Percentiles rank a stretch among this genome's conserved stretches.
Evolutionary conservation across 1,140 invertebrate species (phyloP).

Genomic region (Apis florea): DNA sequence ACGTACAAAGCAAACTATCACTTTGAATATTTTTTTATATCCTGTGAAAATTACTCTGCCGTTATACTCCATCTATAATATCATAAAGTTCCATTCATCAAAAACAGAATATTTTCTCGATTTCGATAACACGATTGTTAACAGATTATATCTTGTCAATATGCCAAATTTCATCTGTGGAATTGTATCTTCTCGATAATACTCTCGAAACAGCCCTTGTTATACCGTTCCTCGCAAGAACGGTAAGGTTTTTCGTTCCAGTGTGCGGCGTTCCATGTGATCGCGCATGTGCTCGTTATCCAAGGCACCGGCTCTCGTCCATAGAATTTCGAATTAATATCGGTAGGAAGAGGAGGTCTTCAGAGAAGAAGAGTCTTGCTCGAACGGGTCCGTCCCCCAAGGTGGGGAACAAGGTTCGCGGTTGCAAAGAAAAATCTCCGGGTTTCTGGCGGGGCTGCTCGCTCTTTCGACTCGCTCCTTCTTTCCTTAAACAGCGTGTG

Average conservation of each 20-base stretch:
- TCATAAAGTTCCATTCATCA: too few relatives aligned
- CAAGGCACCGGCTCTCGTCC: constrained; percentile 19
- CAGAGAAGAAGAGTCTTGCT: neutral
- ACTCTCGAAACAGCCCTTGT: too few relatives aligned
- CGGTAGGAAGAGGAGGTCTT: neutral
- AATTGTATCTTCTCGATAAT: too few relatives aligned
- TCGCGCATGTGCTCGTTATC: constrained; percentile 27
- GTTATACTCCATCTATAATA: too few relatives aligned
- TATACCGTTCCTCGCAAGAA: neutral
- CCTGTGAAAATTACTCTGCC: too few relatives aligned
- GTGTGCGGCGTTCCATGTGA: constrained; percentile 18
- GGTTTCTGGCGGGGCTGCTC: constrained; percentile 28
- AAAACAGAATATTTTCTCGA: too few relatives aligned
- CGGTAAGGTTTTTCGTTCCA: neutral
- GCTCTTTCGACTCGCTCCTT: neutral
- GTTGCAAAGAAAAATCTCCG: constrained; percentile 32
- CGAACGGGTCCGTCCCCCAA: neutral
- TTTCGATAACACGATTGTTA: too few relatives aligned
- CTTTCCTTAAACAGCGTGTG: constrained; percentile 51
- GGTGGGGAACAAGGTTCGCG: constrained; percentile 14
- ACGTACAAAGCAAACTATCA: too few relatives aligned
- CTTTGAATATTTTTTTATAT: too few relatives aligned
- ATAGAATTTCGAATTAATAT: constrained; percentile 32
- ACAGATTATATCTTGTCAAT: too few relatives aligned
- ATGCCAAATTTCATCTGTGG: too few relatives aligned